Evolutionary conservation across 1,140 invertebrate genomes (phyloP).

Genomic region (Drosophila miranda): DNA sequence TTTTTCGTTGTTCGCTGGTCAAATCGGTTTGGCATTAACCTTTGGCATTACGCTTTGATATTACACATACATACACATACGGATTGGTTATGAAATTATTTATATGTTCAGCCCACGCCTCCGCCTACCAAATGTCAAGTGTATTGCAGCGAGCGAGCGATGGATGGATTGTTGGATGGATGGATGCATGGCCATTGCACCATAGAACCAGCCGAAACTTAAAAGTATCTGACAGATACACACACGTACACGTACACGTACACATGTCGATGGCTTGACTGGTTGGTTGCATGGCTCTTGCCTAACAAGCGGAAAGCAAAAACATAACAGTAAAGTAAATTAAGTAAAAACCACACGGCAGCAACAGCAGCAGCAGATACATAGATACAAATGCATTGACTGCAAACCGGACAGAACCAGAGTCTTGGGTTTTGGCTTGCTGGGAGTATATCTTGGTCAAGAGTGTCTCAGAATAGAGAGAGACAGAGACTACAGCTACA

Average conservation of each 20-base stretch:
- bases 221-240: conserved; percentile 66
- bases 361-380: conserved; percentile 22
- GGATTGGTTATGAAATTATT: conserved; percentile 64
- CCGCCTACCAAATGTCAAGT: conserved; percentile 66
- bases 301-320: conserved; percentile 73
- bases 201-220: conserved; percentile 52
- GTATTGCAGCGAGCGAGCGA: conserved; percentile 22
- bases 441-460: conserved; percentile 71
- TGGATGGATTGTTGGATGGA: too few species aligned
- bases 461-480: conserved; percentile 62
- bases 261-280: conserved; percentile 39
- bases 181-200: background rate
- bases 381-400: conserved; percentile 43
- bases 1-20: conserved; percentile 8
- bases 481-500: conserved; percentile 11
- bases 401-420: conserved; percentile 59
- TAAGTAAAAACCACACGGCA: conserved; percentile 70
- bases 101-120: conserved; percentile 47
- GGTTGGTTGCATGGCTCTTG: conserved; percentile 49
- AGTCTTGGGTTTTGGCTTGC: conserved; percentile 29
- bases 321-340: conserved; percentile 79
- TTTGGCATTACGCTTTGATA: conserved; percentile 57
- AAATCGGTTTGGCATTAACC: conserved; percentile 67
- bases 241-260: background rate
- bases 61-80: conserved; percentile 13